Evolutionary conservation across 2,113 vertebrate genomes (phyloP).

Genomic region (Okapia johnstoni): DNA sequence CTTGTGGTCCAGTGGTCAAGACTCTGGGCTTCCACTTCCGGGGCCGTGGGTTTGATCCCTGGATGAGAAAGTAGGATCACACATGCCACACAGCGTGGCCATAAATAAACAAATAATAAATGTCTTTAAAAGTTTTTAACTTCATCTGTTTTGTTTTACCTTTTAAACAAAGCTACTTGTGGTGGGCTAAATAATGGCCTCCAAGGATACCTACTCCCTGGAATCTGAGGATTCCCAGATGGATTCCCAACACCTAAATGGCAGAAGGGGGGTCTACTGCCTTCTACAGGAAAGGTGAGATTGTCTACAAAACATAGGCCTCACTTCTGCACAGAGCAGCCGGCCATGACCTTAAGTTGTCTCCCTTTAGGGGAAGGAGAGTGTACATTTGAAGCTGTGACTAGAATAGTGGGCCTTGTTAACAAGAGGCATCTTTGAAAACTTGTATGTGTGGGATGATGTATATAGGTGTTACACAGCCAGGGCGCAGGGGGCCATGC

Average conservation of each 20-base stretch:
- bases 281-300: not conserved
- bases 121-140: not conserved
- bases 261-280: not conserved
- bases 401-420: not conserved
- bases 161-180: not conserved
- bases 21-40: not conserved
- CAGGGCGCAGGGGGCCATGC: not conserved
- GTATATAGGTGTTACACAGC: not conserved
- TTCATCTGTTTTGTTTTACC: not conserved
- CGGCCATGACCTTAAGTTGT: not conserved
- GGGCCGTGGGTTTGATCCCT: not conserved
- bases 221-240: not conserved
- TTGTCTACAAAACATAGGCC: not conserved
- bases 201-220: not conserved
- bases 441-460: not conserved
- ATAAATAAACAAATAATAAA: not conserved
- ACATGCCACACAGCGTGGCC: fast-evolving
- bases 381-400: not conserved
- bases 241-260: not conserved
- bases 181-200: not conserved
- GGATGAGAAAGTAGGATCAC: not conserved
- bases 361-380: not conserved
- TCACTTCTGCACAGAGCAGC: not conserved
- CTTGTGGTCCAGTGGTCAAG: not conserved
- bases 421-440: not conserved